Evolutionary conservation across 2,888 invertebrate species (phyloP), one percentile per base, ranked within the genome.

Genomic region (Nebria salina): DNA sequence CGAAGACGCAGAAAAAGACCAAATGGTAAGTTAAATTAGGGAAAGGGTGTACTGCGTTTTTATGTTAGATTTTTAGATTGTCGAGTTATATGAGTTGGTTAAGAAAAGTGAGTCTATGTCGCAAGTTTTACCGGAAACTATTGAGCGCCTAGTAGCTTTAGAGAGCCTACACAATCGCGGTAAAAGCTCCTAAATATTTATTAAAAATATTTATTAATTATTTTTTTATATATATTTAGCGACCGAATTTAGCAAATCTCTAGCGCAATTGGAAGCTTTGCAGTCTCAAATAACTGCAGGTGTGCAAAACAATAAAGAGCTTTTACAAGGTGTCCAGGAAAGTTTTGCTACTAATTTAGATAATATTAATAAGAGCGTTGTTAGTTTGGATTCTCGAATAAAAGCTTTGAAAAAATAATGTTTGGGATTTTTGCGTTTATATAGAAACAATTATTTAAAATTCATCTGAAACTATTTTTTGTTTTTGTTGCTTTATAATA

Each of bases 141-240:
- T 98, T 64, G 95, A 97, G 85, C 92, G 98, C 80, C 93, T 98
- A 91, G 93, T 95, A 85, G 95, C 97, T 1, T 90, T 98, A 3
- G 96, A 97, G 88, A 93, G 94, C 2, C 90, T 98, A 6, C 98
- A 98, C 87, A 95, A 95, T 88, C 96, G 97, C 93, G 97, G 97
- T 97, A 89, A 87, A 83, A 80, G 77, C 34, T 64, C 25, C 15
- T 77, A 20, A 7, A 66, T 68, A 1, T 65, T 70, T 25, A 2
- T 1, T 20, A 70, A 26, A 66, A 1, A 66, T 25, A 13, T 82
- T 73, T 20, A 20, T 2, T 54, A 54, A 11, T 54, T 1, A 54
- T 11, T 54, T 34, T 54, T 3, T 7, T 54, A 0, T 54, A 54
- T 4, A 13, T 54, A 54, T 54, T n/a, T 89, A 97, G 97, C 97